phyloP scores from a whole-genome alignment of 2,113 vertebrate genomes.

The Calyptommatus sinebrachiatus region DNA sequence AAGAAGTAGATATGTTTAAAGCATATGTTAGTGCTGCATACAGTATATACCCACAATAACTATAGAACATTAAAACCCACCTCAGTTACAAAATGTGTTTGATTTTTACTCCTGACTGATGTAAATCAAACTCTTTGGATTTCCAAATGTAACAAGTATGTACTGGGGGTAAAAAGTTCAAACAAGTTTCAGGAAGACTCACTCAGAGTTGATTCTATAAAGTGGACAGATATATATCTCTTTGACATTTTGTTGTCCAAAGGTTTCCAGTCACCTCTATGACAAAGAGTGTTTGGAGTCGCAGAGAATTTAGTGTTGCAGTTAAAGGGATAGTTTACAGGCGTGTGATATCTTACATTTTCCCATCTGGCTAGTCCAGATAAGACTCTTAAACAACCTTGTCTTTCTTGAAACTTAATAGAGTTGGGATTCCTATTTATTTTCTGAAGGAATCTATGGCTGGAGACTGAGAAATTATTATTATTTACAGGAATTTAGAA shows the following conservation, averaged over 20 bases:
- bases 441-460: constrained; percentile 41
- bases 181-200: not conserved
- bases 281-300: constrained; percentile 22
- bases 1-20: not conserved
- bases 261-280: constrained; percentile 24
- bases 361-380: constrained; percentile 64
- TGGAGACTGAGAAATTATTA: constrained; percentile 46
- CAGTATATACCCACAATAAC: too few species aligned
- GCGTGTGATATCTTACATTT: constrained; percentile 48
- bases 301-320: constrained; percentile 48
- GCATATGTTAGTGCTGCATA: not conserved
- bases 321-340: constrained; percentile 51
- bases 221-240: constrained; percentile 7
- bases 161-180: not conserved
- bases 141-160: not conserved
- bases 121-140: not conserved
- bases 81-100: not conserved
- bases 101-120: not conserved
- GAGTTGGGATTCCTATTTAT: constrained; percentile 44
- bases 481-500: constrained; percentile 47
- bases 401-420: constrained; percentile 52
- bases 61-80: not conserved
- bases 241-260: constrained; percentile 22
- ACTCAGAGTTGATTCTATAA: not conserved
- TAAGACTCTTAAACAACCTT: constrained; percentile 65